phyloP scores from a whole-genome alignment of 2,888 invertebrate genomes.

The Heliconius sara region DNA sequence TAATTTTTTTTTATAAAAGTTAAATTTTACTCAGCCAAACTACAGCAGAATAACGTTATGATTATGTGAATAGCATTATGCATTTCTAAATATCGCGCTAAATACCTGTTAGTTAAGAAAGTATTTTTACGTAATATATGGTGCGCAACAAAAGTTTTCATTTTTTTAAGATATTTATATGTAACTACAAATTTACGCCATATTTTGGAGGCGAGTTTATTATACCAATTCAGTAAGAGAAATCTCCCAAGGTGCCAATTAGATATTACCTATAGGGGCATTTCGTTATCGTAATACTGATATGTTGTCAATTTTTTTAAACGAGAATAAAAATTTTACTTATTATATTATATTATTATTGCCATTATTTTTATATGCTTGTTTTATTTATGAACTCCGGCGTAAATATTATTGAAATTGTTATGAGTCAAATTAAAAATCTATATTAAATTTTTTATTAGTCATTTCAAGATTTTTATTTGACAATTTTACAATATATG shows the following conservation, averaged over 20 bases:
- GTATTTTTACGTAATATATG: slow-evolving; percentile 16
- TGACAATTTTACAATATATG: neutral
- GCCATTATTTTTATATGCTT: slow-evolving; percentile 16
- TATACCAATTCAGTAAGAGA: neutral
- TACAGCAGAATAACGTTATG: neutral
- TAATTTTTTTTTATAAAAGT: slow-evolving; percentile 5
- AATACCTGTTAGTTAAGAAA: neutral
- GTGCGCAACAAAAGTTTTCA: slow-evolving; percentile 3
- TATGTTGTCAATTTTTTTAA: slow-evolving; percentile 43
- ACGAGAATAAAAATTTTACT: slow-evolving; percentile 1
- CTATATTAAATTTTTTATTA: neutral
- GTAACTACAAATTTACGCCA: neutral
- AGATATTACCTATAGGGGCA: slow-evolving; percentile 35
- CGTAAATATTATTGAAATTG: neutral
- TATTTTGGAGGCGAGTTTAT: neutral
- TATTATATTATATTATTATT: slow-evolving; percentile 9
- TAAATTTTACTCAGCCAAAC: neutral
- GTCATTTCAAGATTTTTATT: slow-evolving; percentile 9
- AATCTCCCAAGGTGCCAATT: slow-evolving; percentile 54
- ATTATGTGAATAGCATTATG: neutral
- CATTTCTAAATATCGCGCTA: neutral
- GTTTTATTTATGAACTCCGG: slow-evolving; percentile 14
- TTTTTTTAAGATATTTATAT: slow-evolving; percentile 9
- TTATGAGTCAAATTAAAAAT: slow-evolving; percentile 23
- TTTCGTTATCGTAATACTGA: slow-evolving; percentile 23